Evolutionary conservation across 2,113 vertebrate species (phyloP).

Genomic region (Dromaius novaehollandiae): DNA sequence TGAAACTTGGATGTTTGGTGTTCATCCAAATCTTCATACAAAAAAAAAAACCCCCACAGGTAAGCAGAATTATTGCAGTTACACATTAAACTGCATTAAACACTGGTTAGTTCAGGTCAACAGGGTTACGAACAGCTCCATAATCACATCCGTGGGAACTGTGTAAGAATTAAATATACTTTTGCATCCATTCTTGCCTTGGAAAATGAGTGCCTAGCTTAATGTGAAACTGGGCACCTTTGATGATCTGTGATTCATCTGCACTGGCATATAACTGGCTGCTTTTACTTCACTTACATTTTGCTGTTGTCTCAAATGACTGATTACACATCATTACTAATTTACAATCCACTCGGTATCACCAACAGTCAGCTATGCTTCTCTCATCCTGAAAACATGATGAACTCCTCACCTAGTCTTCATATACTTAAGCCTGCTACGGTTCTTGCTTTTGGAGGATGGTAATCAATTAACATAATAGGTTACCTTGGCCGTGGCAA

Average conservation of each 20-base stretch:
- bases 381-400: not conserved
- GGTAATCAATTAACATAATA: not conserved
- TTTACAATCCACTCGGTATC: not conserved
- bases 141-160: not conserved
- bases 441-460: not conserved
- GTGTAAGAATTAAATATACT: not conserved
- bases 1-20: not conserved
- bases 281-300: not conserved
- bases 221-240: fast-evolving
- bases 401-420: not conserved
- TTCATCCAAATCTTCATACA: not conserved
- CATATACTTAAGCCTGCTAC: not conserved
- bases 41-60: not conserved
- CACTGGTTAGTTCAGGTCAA: not conserved
- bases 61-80: not conserved
- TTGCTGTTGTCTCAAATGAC: not conserved
- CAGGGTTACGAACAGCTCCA: not conserved
- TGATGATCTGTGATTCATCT: not conserved
- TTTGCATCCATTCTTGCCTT: not conserved
- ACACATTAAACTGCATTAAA: slow-evolving; percentile 35
- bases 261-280: not conserved
- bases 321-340: not conserved
- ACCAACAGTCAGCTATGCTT: no score
- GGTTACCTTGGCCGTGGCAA: not conserved
- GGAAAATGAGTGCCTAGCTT: not conserved